A percentile compares a stretch with the other conserved stretches of the same genome.
Evolutionary conservation across 2,113 vertebrate genomes (phyloP).

Genomic region (Scomber scombrus): DNA sequence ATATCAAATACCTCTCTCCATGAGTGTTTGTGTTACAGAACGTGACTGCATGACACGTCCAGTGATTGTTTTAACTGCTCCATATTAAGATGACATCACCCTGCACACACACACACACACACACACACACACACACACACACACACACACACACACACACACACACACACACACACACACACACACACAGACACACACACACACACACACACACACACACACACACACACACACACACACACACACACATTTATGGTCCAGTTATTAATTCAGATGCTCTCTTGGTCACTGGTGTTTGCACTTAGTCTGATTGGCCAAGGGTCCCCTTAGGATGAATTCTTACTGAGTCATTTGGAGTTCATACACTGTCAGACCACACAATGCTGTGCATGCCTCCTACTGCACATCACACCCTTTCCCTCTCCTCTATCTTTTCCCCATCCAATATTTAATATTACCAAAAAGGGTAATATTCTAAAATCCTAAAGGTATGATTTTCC

Average conservation of each 20-base stretch:
- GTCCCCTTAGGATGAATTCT: slow-evolving; percentile 46
- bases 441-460: slow-evolving; percentile 22
- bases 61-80: slow-evolving; percentile 49
- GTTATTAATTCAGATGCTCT: slow-evolving; percentile 38
- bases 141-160: not conserved
- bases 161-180: slow-evolving; percentile 20
- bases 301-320: slow-evolving; percentile 30
- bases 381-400: slow-evolving; percentile 16
- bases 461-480: not conserved
- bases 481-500: too few relatives aligned
- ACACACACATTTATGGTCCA: slow-evolving; percentile 11
- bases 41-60: slow-evolving; percentile 9
- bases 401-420: slow-evolving; percentile 25
- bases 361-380: slow-evolving; percentile 53
- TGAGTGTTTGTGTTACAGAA: slow-evolving; percentile 30
- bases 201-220: too few relatives aligned
- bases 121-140: too few relatives aligned
- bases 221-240: not conserved
- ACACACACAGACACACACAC: too few relatives aligned
- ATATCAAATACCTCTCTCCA: slow-evolving; percentile 17
- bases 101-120: not conserved
- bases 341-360: slow-evolving; percentile 56
- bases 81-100: slow-evolving; percentile 45
- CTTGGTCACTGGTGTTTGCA: slow-evolving; percentile 42
- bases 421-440: slow-evolving; percentile 22